Conservation (phyloP, 2,113 vertebrate genomes). For the Petaurus breviceps region DNA sequence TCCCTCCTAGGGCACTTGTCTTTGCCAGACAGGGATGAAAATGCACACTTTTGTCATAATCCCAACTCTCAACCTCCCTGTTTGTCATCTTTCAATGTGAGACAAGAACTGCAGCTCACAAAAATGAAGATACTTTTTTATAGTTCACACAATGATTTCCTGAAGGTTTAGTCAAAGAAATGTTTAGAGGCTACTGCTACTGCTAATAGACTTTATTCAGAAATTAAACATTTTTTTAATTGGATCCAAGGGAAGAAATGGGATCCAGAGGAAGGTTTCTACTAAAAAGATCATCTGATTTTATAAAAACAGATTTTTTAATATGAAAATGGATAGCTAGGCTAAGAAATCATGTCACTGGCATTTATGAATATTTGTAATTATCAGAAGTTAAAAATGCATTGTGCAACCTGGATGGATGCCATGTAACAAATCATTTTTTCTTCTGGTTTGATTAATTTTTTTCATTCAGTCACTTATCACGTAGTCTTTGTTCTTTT, state of each 20-base stretch:
- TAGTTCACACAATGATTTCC: neutral
- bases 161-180: neutral
- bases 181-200: neutral
- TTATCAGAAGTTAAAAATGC: neutral
- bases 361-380: neutral
- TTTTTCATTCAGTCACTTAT: conserved; percentile 31
- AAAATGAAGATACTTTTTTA: neutral
- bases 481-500: conserved; percentile 36
- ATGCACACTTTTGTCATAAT: neutral
- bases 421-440: neutral
- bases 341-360: conserved; percentile 13
- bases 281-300: neutral
- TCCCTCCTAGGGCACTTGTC: neutral
- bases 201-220: neutral
- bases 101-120: neutral
- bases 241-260: neutral
- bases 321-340: neutral
- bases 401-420: conserved; percentile 10
- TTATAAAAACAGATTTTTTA: neutral
- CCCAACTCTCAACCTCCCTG: neutral
- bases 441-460: conserved; percentile 24
- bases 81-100: neutral
- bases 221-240: neutral
- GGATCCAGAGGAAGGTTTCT: neutral
- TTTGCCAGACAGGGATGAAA: neutral